Conservation (phyloP, 2,888 invertebrate genomes). For the Melitaea athalia region DNA sequence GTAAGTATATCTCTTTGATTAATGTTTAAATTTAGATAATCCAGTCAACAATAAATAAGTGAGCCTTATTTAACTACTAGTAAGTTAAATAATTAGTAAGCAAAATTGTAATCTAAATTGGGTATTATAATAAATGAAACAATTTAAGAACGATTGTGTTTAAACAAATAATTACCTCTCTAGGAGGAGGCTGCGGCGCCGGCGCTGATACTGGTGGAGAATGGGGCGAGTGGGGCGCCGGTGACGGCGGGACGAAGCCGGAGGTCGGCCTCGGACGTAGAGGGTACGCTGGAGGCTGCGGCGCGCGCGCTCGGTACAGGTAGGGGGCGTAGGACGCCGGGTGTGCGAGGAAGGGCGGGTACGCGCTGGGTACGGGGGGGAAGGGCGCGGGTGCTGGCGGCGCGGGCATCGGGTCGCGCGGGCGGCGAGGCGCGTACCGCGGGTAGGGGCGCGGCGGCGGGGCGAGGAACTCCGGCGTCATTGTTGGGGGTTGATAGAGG, state of each 20-base stretch:
- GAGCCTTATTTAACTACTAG: too few relatives aligned
- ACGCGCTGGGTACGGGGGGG: constrained; percentile 63
- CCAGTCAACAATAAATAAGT: too few relatives aligned
- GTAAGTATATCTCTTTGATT: too few relatives aligned
- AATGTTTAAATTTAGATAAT: too few relatives aligned
- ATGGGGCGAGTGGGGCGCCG: constrained; percentile 60
- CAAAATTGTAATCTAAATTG: background rate
- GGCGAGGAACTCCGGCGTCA: constrained; percentile 84
- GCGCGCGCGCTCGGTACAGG: constrained; percentile 71
- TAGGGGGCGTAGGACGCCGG: constrained; percentile 70
- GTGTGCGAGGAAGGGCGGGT: constrained; percentile 74
- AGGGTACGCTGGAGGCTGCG: constrained; percentile 63
- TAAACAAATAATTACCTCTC: constrained; percentile 58
- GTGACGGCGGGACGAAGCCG: constrained; percentile 73
- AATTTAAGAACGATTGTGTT: too few relatives aligned
- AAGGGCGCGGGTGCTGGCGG: constrained; percentile 57
- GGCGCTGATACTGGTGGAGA: constrained; percentile 67
- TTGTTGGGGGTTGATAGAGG: constrained; percentile 76
- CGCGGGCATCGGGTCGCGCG: constrained; percentile 63
- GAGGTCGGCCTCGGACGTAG: constrained; percentile 69
- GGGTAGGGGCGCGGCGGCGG: constrained; percentile 85
- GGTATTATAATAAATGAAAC: background rate
- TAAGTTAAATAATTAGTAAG: too few relatives aligned
- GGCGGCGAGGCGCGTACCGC: constrained; percentile 74
- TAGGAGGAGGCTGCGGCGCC: constrained; percentile 62